phyloP scores from a whole-genome alignment of 2,113 vertebrate species.

The Notarius lentiginosus region DNA sequence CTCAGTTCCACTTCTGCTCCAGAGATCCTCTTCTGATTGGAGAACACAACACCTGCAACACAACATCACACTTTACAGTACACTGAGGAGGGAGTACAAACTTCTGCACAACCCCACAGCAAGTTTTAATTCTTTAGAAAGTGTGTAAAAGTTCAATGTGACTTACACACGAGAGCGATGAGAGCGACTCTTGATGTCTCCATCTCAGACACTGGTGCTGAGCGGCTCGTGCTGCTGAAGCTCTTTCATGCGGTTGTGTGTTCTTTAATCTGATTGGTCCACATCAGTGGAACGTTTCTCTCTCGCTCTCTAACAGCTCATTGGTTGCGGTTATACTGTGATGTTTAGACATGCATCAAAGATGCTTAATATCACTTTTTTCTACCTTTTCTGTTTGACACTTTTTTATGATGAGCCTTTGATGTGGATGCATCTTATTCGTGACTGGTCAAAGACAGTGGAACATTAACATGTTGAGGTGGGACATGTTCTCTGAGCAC shows the following conservation, averaged over 20 bases:
- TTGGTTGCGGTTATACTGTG: too few relatives aligned
- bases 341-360: not conserved
- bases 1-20: too few relatives aligned
- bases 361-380: not conserved
- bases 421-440: not conserved
- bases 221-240: too few relatives aligned
- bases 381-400: too few relatives aligned
- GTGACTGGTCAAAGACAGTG: not conserved
- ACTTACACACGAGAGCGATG: slow-evolving; percentile 35
- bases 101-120: too few relatives aligned
- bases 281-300: too few relatives aligned
- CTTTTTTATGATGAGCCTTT: not conserved
- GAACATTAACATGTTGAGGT: not conserved
- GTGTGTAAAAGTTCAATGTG: too few relatives aligned
- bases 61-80: not conserved
- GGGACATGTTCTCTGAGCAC: not conserved
- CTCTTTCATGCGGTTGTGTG: too few relatives aligned
- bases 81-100: not conserved
- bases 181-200: not conserved
- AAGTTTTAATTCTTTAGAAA: too few relatives aligned
- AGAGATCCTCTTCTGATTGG: not conserved
- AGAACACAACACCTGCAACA: slow-evolving; percentile 23
- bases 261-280: too few relatives aligned
- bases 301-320: too few relatives aligned
- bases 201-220: slow-evolving; percentile 3